phyloP scores from a whole-genome alignment of 2,797 vertebrate genomes.

The Spea hammondii region DNA sequence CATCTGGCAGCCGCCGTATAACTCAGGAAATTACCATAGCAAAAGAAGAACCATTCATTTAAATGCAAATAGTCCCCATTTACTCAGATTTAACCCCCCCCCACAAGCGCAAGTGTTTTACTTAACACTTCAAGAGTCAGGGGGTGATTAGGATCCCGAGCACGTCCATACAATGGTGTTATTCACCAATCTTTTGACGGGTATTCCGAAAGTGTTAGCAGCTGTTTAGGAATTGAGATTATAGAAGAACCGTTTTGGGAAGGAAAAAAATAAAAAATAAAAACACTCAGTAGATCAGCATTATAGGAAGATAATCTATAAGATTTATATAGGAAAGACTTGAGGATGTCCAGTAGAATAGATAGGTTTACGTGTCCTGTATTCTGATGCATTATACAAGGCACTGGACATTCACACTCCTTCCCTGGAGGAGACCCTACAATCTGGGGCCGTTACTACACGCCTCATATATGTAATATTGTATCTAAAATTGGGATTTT shows the following conservation, averaged over 20 bases:
- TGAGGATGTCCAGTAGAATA: background rate
- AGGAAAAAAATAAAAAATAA: too few species aligned
- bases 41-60: slow-evolving; percentile 5
- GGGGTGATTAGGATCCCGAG: background rate
- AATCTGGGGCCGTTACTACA: too few species aligned
- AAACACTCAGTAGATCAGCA: too few species aligned
- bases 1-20: too few species aligned
- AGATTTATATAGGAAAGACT: too few species aligned
- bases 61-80: slow-evolving; percentile 26
- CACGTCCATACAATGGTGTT: background rate
- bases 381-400: background rate
- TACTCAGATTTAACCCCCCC: background rate
- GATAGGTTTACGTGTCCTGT: background rate
- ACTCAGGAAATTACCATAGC: background rate
- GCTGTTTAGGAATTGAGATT: background rate
- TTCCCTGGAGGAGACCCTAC: too few species aligned
- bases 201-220: background rate
- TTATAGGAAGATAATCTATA: too few species aligned
- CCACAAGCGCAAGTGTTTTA: background rate
- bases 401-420: too few species aligned
- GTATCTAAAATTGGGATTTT: too few species aligned
- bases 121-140: background rate
- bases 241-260: too few species aligned
- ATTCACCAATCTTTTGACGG: background rate
- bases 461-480: too few species aligned